Base-by-base conservation (phyloP, 2,113 vertebrate species). In the Chaetodon auriga region DNA sequence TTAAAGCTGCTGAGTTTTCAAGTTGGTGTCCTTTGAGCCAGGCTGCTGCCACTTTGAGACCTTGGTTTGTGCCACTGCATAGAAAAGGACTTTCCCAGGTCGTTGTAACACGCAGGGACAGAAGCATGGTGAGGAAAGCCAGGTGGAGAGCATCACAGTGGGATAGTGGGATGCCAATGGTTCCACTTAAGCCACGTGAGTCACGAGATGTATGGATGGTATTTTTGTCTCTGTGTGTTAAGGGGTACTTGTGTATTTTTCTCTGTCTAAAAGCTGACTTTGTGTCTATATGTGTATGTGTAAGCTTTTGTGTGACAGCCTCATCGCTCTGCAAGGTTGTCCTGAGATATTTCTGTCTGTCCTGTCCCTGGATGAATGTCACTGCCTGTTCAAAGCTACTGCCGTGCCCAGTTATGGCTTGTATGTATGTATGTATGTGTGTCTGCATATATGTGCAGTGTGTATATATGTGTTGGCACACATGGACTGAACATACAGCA, bases 111-210 rank as follows among this genome's bases (percentile, higher is more conserved):
- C 38, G 6, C 82, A 83, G 61, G 10, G 43, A 72, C 53, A 45
- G 53, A 75, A 73, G 53, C 72, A 93, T 94, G 88, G 86, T 88
- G 87, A 94, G 81, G 77, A 94, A 80, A 88, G 60, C 46, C 49
- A 91, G 46, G 86, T 93, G 75, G 77, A 84, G 58, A 6, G 46
- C 74, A 62, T 35, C 85, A 58, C 81, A 82, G 19, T 91, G 75
- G 86, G 89, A 91, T 30, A 86, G 81, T 54, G 86, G 81, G 63
- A 89, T 95, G 71, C 90, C 80, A 36, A 89, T 95, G 88, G 92
- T 94, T 60, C 92, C 75, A 1, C 92, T 94, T 3, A 92, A 89
- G 35, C 21, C 74, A 85, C 62, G 90, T 93, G 89, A 93, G 91
- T 94, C 73, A 49, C 72, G 57, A 64, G 72, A 75, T 1, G 7